Evolutionary conservation across 2,113 vertebrate genomes (phyloP).

Genomic region (Passer domesticus): DNA sequence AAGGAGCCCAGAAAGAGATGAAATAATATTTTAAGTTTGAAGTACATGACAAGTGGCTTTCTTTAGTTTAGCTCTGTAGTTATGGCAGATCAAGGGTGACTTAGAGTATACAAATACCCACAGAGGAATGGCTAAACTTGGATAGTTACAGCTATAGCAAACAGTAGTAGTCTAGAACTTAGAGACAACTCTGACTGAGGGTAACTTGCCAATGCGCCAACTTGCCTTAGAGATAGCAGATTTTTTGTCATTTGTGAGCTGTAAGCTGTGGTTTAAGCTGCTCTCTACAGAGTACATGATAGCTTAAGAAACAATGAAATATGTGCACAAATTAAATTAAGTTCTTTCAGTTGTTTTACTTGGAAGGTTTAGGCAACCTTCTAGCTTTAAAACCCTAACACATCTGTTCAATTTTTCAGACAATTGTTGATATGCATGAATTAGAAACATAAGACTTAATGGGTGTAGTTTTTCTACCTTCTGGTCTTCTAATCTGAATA

Average conservation of each 20-base stretch:
- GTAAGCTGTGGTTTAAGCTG: not conserved
- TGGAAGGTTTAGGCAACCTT: not conserved
- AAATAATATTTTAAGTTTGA: not conserved
- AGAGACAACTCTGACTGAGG: not conserved
- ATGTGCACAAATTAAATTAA: not conserved
- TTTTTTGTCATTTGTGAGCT: not conserved
- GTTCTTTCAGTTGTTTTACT: not conserved
- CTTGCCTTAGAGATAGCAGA: not conserved
- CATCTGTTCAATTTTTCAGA: not conserved
- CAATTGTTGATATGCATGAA: not conserved
- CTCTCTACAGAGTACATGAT: not conserved
- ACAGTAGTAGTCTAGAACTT: not conserved
- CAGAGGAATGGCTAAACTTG: not conserved
- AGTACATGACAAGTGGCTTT: not conserved
- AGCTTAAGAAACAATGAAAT: not conserved
- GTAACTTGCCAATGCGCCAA: not conserved
- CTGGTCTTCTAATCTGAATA: not conserved
- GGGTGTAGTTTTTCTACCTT: not conserved
- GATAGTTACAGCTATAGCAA: not conserved
- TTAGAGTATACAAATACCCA: not conserved
- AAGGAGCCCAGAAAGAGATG: not conserved
- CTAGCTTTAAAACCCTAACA: not conserved
- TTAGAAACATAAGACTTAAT: not conserved
- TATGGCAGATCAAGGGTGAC: not conserved
- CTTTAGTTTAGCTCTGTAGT: not conserved